Evolutionary conservation across 2,888 invertebrate species (phyloP).

Genomic region (Xylocampa areola): DNA sequence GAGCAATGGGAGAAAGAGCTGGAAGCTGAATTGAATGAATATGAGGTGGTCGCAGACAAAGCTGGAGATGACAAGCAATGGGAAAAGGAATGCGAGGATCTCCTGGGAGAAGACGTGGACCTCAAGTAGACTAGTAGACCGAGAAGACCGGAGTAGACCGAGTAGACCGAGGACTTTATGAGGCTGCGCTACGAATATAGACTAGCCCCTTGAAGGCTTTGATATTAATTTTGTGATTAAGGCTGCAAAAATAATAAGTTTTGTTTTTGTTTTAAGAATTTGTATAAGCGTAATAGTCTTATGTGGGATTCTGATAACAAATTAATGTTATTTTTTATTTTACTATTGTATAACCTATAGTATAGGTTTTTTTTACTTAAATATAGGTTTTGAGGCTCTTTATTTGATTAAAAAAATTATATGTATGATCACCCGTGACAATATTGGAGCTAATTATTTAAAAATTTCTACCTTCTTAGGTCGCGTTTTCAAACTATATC

Average conservation of each 20-base stretch:
- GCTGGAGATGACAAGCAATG: conserved; percentile 89
- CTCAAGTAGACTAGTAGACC: conserved; percentile 84
- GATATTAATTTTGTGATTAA: conserved; percentile 31
- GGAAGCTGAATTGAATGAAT: conserved; percentile 98
- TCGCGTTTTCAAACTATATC: background rate
- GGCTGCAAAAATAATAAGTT: conserved; percentile 1
- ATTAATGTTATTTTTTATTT: background rate
- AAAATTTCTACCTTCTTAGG: too few relatives aligned
- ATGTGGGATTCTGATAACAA: background rate
- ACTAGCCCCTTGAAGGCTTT: conserved; percentile 28
- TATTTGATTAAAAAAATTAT: background rate
- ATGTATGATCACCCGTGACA: background rate
- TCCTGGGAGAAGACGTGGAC: conserved; percentile 91
- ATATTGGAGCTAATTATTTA: background rate
- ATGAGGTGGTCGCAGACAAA: conserved; percentile 94
- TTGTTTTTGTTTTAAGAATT: conserved; percentile 5
- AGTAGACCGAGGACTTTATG: conserved; percentile 31
- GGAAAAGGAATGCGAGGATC: conserved; percentile 93
- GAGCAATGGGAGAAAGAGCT: conserved; percentile 99
- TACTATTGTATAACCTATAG: too few relatives aligned
- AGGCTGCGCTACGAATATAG: conserved; percentile 27
- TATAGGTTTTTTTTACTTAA: too few relatives aligned
- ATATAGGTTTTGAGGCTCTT: too few relatives aligned
- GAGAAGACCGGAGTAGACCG: conserved; percentile 34
- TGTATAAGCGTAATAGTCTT: background rate